A percentile compares a stretch with the other conserved stretches of the same genome.
These are phyloP conservation scores for Actias luna DNA, from an alignment of 2,888 invertebrate species.

Conservation along the genomic window DNA sequence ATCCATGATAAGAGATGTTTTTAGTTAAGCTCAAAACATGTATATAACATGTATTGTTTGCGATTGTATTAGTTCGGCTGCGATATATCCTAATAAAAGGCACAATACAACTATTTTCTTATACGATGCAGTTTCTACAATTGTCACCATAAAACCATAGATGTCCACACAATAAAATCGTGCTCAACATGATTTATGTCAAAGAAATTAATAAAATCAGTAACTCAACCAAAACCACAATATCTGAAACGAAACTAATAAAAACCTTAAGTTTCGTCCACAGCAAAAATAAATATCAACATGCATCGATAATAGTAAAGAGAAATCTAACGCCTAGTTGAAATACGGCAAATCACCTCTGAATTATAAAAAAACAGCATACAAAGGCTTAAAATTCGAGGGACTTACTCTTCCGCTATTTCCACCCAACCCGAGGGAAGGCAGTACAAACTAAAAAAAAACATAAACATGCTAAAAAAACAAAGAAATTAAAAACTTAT, in stretches of 20 bases:
- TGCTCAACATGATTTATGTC: background rate
- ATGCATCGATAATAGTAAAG: conserved; percentile 21
- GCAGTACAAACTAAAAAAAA: conserved; percentile 76
- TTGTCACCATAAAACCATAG: conserved; percentile 35
- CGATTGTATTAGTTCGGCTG: conserved; percentile 2
- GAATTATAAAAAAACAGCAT: conserved; percentile 54
- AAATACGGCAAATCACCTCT: conserved; percentile 39
- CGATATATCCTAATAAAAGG: background rate
- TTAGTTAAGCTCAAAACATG: conserved; percentile 8
- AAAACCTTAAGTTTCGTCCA: background rate
- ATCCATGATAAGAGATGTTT: conserved; percentile 1
- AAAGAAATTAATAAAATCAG: conserved; percentile 7
- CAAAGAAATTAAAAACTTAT: conserved; percentile 36
- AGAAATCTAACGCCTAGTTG: conserved; percentile 28
- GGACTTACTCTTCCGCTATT: conserved; percentile 73
- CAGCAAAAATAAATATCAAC: conserved; percentile 16
- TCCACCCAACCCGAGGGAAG: conserved; percentile 69
- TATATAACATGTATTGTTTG: conserved; percentile 10
- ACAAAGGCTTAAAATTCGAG: conserved; percentile 58
- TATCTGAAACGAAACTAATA: background rate
- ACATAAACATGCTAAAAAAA: conserved; percentile 57
- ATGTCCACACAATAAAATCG: background rate
- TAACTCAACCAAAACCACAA: conserved; percentile 21
- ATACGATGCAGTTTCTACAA: conserved; percentile 26
- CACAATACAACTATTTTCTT: background rate